These are phyloP conservation scores for Apomyelois bistriatella DNA, from an alignment of 2,888 invertebrate species.

Conservation along the genomic window DNA sequence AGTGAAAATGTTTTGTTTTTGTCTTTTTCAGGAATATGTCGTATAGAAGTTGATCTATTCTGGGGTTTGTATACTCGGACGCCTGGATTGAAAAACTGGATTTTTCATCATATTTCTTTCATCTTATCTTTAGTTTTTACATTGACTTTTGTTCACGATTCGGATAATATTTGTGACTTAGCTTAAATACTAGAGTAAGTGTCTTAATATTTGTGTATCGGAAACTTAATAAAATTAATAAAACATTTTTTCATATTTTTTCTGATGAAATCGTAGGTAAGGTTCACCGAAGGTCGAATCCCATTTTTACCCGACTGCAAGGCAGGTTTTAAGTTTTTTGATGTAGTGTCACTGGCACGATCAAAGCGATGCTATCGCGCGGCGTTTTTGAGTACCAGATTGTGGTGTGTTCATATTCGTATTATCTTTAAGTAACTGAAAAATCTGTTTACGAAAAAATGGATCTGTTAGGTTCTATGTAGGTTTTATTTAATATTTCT, in stretches of 20 bases:
- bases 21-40: conserved; percentile 57
- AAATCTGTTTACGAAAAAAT: background rate
- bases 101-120: conserved; percentile 45
- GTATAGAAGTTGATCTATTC: conserved; percentile 57
- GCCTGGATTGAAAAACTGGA: conserved; percentile 40
- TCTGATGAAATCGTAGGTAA: conserved; percentile 17
- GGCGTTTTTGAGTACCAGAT: background rate
- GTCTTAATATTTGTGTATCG: conserved; percentile 51
- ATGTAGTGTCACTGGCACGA: background rate
- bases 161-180: conserved; percentile 51
- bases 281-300: too few species aligned
- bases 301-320: too few species aligned
- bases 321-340: too few species aligned
- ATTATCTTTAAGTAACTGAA: background rate
- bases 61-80: conserved; percentile 56
- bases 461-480: too few species aligned
- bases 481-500: too few species aligned
- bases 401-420: background rate
- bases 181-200: conserved; percentile 57
- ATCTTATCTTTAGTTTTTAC: conserved; percentile 25
- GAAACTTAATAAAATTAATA: conserved; percentile 48
- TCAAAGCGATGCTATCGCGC: background rate
- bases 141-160: conserved; percentile 39
- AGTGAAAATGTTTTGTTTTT: conserved; percentile 51
- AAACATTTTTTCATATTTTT: conserved; percentile 27